Evolutionary conservation across 2,888 invertebrate genomes (phyloP), one percentile per base, ranked within the genome.

Genomic region (Megalurothrips usitatus): DNA sequence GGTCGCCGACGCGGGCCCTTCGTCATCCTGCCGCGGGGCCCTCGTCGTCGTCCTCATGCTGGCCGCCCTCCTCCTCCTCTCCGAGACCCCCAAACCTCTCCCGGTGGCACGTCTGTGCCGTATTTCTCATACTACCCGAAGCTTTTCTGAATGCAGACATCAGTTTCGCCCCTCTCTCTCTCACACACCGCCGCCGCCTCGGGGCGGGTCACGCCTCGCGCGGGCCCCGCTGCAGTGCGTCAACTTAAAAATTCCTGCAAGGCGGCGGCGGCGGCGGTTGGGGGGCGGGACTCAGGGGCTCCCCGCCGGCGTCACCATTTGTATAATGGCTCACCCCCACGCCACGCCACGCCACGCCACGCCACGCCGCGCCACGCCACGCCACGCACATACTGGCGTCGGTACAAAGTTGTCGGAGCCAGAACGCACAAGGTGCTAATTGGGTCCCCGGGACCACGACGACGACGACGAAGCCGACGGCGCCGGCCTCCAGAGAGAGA

Each of bases 381-480:
- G 14, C 10, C 52, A 52, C 58, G n/a, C 58, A 58, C 58, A 58
- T n/a, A 58, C 52, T 26, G 26, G 68, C 68, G 68, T 75, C 23
- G 68, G 23, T 26, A 75, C 68, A 26, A 75, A 75, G 68, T 75
- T 75, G 68, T 75, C 23, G 23, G 26, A 23, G 68, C 23, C 26
- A 23, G 68, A 75, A 75, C 23, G 68, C 23, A 75, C 68, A 26
- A 75, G 68, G 68, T 75, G 68, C 68, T 75, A 75, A 75, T 75
- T 75, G 68, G 68, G 68, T 75, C 58, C 58, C 58, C 23, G 58
- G 58, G 58, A 19, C 12, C 52, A 52, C 12, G 52, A 9, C 14
- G 52, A 19, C 14, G 52, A 9, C 6, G 58, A 17, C 6, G 58
- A n/a, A 2, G 34, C 34, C 6, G 58, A 17, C 6, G 58, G 14